phyloP scores from a whole-genome alignment of 2,113 vertebrate species.

The Dendropsophus ebraccatus region DNA sequence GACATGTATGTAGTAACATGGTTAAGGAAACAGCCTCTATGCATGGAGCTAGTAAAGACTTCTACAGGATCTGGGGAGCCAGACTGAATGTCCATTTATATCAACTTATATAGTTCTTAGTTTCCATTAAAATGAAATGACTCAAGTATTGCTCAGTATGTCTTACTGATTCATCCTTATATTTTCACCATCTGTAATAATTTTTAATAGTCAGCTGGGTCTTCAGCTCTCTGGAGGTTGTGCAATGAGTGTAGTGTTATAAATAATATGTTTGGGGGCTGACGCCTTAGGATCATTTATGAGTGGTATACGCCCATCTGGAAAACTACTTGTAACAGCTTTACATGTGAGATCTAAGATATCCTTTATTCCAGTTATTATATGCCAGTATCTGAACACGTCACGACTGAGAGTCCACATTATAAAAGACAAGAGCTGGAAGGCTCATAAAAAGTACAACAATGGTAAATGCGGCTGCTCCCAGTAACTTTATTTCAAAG shows the following conservation, averaged over 20 bases:
- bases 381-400: background rate
- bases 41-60: background rate
- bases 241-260: background rate
- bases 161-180: background rate
- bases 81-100: background rate
- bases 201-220: background rate
- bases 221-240: background rate
- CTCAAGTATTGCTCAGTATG: background rate
- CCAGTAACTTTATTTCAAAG: background rate
- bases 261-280: slow-evolving; percentile 14
- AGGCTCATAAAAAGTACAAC: background rate
- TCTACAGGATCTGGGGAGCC: background rate
- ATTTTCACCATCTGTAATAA: slow-evolving; percentile 14
- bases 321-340: background rate
- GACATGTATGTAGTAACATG: background rate
- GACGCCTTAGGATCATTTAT: background rate
- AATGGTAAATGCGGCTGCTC: background rate
- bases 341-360: background rate
- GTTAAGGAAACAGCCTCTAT: background rate
- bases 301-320: background rate
- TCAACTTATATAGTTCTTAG: background rate
- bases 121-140: slow-evolving; percentile 4
- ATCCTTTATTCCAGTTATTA: background rate
- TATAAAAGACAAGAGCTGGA: background rate
- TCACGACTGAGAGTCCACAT: background rate